Evolutionary conservation across 2,888 invertebrate species (phyloP).

Genomic region (Chrysolina americana): DNA sequence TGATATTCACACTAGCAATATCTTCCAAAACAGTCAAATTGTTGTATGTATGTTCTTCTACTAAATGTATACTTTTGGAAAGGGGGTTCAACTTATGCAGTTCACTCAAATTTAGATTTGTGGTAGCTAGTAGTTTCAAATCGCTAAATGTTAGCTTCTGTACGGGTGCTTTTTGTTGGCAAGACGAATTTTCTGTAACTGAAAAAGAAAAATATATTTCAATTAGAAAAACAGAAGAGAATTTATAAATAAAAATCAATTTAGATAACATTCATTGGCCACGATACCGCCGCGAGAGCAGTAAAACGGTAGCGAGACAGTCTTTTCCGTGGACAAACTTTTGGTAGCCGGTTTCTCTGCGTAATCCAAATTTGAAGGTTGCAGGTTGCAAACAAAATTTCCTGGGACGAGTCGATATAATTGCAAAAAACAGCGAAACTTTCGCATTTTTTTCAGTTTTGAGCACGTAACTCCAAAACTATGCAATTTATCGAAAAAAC

Average conservation of each 20-base stretch:
- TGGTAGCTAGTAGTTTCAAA: conserved; percentile 76
- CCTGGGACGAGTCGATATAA: no score
- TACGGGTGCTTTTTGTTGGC: conserved; percentile 78
- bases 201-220: conserved; percentile 48
- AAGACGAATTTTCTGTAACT: conserved; percentile 78
- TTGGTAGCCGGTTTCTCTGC: no score
- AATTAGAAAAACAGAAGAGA: conserved; percentile 6
- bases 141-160: conserved; percentile 78
- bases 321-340: no score
- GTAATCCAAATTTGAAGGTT: no score
- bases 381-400: no score
- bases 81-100: conserved; percentile 72
- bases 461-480: no score
- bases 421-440: no score
- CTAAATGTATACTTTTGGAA: conserved; percentile 48
- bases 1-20: conserved; percentile 36
- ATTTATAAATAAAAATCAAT: background rate
- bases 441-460: no score
- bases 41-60: conserved; percentile 64
- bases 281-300: no score
- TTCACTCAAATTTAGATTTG: conserved; percentile 73
- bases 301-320: no score
- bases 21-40: conserved; percentile 59
- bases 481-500: no score
- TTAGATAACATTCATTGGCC: no score